phyloP scores from a whole-genome alignment of 2,113 vertebrate species.

The Pluvialis apricaria region DNA sequence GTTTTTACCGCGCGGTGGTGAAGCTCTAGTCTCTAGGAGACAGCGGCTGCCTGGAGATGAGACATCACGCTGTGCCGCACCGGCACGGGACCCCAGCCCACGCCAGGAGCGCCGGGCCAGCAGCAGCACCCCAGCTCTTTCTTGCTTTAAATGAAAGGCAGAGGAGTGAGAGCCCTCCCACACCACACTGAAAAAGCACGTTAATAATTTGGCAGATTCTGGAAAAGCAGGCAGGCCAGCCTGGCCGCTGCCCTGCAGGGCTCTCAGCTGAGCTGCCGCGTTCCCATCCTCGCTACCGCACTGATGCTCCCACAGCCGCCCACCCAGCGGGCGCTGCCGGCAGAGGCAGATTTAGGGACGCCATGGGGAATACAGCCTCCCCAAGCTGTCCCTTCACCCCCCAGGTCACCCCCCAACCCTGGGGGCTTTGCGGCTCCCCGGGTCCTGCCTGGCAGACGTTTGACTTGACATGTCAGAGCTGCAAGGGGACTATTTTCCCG shows the following conservation, averaged over 20 bases:
- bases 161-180: neutral
- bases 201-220: slow-evolving; percentile 36
- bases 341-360: neutral
- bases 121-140: neutral
- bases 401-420: neutral
- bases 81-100: slow-evolving; percentile 36
- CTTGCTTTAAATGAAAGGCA: neutral
- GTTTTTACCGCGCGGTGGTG: neutral
- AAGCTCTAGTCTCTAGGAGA: slow-evolving; percentile 53
- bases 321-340: accelerated
- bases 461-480: accelerated
- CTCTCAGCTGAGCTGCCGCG: neutral
- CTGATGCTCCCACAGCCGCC: neutral
- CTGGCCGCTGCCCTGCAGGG: neutral
- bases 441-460: neutral
- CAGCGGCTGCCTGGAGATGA: slow-evolving; percentile 38
- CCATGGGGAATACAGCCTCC: neutral
- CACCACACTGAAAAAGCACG: neutral
- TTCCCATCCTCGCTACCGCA: accelerated
- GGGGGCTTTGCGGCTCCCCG: neutral
- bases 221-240: neutral
- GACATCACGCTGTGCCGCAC: neutral
- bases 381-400: accelerated
- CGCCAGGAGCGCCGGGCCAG: neutral
- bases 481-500: neutral